A percentile compares a stretch with the other conserved stretches of the same genome.
phyloP scores from a whole-genome alignment of 2,888 invertebrate genomes.

The Troides oblongomaculatus region DNA sequence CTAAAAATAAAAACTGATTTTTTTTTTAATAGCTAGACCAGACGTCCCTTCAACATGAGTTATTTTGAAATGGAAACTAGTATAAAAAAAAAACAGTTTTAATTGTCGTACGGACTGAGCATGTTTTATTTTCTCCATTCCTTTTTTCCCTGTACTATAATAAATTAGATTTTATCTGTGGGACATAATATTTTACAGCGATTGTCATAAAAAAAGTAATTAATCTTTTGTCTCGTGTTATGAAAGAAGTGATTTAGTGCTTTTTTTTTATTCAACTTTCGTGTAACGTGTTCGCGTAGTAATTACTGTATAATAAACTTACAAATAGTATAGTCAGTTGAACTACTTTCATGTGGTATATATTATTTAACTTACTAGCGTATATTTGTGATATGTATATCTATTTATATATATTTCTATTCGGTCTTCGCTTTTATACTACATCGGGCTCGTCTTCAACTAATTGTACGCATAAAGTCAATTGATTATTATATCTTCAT shows the following conservation, averaged over 20 bases:
- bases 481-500: no score
- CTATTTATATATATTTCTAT: no score
- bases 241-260: conserved; percentile 22
- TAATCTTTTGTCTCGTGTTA: conserved; percentile 27
- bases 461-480: no score
- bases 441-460: no score
- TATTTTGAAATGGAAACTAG: conserved; percentile 56
- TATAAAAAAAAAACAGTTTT: conserved; percentile 37
- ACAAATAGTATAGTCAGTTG: no score
- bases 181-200: conserved; percentile 28
- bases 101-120: conserved; percentile 33
- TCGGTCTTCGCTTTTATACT: no score
- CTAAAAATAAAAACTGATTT: conserved; percentile 53
- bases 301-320: neutral
- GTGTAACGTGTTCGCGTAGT: conserved; percentile 1
- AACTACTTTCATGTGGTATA: no score
- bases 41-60: conserved; percentile 42
- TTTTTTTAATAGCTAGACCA: conserved; percentile 56
- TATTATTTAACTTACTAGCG: no score
- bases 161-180: conserved; percentile 29
- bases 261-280: conserved; percentile 6
- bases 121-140: conserved; percentile 11
- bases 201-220: conserved; percentile 28
- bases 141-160: conserved; percentile 18
- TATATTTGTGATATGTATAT: no score